These are phyloP conservation scores for Rallus limicola DNA, from an alignment of 2,113 vertebrate genomes.

Conservation along the genomic window DNA sequence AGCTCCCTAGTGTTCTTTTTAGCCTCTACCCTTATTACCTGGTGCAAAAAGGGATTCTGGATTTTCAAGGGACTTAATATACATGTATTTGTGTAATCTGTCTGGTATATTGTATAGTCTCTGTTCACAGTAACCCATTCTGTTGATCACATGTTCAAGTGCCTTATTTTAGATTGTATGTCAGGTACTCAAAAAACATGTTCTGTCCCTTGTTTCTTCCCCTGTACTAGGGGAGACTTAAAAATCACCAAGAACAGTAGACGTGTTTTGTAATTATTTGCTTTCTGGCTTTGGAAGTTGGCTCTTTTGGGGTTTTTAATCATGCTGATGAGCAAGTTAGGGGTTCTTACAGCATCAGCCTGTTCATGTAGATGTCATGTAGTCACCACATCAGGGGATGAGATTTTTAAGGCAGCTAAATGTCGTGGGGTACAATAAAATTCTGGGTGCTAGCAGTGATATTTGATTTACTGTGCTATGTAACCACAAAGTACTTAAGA, in stretches of 20 bases:
- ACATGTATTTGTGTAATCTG: neutral
- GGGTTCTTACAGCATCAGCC: neutral
- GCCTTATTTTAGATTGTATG: neutral
- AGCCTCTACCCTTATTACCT: neutral
- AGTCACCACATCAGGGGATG: neutral
- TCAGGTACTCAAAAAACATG: neutral
- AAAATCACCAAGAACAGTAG: neutral
- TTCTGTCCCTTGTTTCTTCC: neutral
- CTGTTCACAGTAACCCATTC: neutral
- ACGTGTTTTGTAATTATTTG: neutral
- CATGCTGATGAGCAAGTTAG: neutral
- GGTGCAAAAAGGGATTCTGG: neutral
- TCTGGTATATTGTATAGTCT: neutral
- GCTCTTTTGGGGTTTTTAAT: neutral
- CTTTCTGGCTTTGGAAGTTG: neutral
- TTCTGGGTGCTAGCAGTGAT: neutral
- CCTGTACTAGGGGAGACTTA: neutral
- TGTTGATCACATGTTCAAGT: neutral
- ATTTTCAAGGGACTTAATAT: neutral
- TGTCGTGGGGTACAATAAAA: neutral
- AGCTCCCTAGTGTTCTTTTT: neutral
- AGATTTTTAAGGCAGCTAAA: neutral
- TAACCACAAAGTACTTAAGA: neutral
- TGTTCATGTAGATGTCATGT: neutral
- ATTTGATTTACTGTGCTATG: neutral